Evolutionary conservation across 2,888 invertebrate genomes (phyloP), one percentile per base, ranked within the genome.

Genomic region (Euplexia lucipara): DNA sequence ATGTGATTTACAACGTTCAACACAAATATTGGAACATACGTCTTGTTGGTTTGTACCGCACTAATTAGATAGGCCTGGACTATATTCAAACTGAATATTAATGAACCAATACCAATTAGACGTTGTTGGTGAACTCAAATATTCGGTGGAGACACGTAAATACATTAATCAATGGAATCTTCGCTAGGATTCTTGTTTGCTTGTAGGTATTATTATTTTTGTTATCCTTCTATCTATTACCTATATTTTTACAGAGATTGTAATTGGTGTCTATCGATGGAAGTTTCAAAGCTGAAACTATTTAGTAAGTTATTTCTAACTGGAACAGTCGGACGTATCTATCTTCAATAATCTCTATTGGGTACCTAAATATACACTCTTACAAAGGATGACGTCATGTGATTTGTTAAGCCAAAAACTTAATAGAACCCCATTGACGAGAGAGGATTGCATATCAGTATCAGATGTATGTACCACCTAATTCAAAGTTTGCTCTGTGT

Each of bases 1-100:
- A 95, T 95, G 90, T 91, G 91, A 94, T 95, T 95, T 94, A 92
- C 91, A 94, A 92, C 89, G 86, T 77, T 86, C 87, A 91, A 93
- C 87, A 91, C 94, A 94, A 95, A 94, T 92, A 93, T 92, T 93
- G 89, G 89, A 88, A 88, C 26, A 26, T 88, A 85, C 87, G 90
- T 89, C 89, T 92, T 90, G 91, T 91, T 88, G 86, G 88, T 84
- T 84, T 86, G 82, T 51, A 68, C 65, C 83, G 79, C 47, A 87
- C 86, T 92, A 91, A 94, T 94, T 91, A 93, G 88, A 85, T 86
- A 90, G 88, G 87, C 89, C 82, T 87, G 85, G 86, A 81, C 85
- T 86, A 88, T 83, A 87, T 87, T 85, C 89, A 86, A 87, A 85
- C 87, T 86, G 92, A 91, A 91, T 92, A 84, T 80, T 85, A 88